Evolutionary conservation across 1,140 invertebrate genomes (phyloP).

Genomic region (Papilio polytes): DNA sequence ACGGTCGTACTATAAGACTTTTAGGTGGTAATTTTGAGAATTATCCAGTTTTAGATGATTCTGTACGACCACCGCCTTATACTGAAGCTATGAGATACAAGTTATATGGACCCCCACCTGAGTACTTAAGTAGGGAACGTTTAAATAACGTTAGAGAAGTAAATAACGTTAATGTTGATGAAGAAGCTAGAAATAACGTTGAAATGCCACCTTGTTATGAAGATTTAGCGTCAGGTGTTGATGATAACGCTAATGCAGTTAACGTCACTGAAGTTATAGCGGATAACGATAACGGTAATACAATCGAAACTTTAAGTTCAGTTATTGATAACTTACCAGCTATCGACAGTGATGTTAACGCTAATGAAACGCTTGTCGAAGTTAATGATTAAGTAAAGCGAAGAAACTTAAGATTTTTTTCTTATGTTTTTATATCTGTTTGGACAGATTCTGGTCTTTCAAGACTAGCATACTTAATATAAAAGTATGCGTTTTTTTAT

Average conservation of each 20-base stretch:
- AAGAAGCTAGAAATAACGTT: slow-evolving; percentile 65
- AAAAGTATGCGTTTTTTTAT: neutral
- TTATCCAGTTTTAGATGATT: slow-evolving; percentile 63
- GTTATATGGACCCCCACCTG: slow-evolving; percentile 83
- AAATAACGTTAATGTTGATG: slow-evolving; percentile 44
- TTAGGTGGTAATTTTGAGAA: slow-evolving; percentile 75
- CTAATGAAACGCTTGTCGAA: slow-evolving; percentile 54
- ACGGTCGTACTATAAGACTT: slow-evolving; percentile 73
- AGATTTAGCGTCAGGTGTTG: slow-evolving; percentile 55
- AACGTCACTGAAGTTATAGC: neutral
- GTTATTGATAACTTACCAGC: slow-evolving; percentile 73
- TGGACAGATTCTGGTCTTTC: too few species aligned
- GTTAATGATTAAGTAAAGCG: slow-evolving; percentile 35
- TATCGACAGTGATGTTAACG: slow-evolving; percentile 70
- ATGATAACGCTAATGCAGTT: slow-evolving; percentile 45
- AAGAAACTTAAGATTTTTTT: too few species aligned
- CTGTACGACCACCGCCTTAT: slow-evolving; percentile 84
- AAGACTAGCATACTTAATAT: too few species aligned
- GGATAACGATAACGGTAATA: slow-evolving; percentile 41
- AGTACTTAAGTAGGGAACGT: slow-evolving; percentile 83
- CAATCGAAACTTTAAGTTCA: slow-evolving; percentile 56
- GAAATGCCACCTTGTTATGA: slow-evolving; percentile 77
- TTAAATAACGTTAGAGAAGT: slow-evolving; percentile 49
- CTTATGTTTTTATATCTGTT: too few species aligned
- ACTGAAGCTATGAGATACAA: slow-evolving; percentile 83